Evolutionary conservation across 2,888 invertebrate genomes (phyloP), one percentile per base, ranked within the genome.

Genomic region (Trichopria drosophilae): DNA sequence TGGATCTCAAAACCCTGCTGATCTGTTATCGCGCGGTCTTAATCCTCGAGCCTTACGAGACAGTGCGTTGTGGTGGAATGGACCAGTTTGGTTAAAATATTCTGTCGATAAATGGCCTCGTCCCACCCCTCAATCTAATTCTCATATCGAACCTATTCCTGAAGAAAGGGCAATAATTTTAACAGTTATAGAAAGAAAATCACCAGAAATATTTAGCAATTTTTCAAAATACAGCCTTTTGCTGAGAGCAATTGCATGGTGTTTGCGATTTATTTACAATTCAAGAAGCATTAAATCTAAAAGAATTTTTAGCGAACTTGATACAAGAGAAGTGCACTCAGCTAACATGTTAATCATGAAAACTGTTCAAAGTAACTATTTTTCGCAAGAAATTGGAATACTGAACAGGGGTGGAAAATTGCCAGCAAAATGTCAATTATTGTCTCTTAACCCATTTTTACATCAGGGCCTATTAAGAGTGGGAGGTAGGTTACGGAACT

Each of bases 221-320:
- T 34, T 19, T 15, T 34, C 34, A 7, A 16, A 16, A 13, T 34
- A 19, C 16, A 4, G 19, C 10, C 18, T n/a, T 19, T 6, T 34
- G 19, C 34, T 3, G 7, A 16, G 36, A 5, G 45, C 29, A 3
- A 20, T 28, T 6, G 36, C 45, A 15, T 36, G 29, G 35, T 45
- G 45, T 15, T 13, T 18, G 13, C n/a, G 36, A 12, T 45, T 44
- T 16, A 24, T 9, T 16, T 13, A 35, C 20, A 23, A 44, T 35
- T 4, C 22, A 22, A 23, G 26, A 2, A 12, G 5, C 12, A 34
- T 19, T 12, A 32, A 32, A 10, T 20, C 18, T n/a, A n/a, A n/a
- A n/a, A n/a, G n/a, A n/a, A n/a, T n/a, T n/a, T n/a, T n/a, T n/a
- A n/a, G n/a, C n/a, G n/a, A n/a, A n/a, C n/a, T n/a, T n/a, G n/a